A percentile compares a stretch with the other conserved stretches of the same genome.
phyloP scores from a whole-genome alignment of 2,888 invertebrate species.

The Pherbina coryleti region DNA sequence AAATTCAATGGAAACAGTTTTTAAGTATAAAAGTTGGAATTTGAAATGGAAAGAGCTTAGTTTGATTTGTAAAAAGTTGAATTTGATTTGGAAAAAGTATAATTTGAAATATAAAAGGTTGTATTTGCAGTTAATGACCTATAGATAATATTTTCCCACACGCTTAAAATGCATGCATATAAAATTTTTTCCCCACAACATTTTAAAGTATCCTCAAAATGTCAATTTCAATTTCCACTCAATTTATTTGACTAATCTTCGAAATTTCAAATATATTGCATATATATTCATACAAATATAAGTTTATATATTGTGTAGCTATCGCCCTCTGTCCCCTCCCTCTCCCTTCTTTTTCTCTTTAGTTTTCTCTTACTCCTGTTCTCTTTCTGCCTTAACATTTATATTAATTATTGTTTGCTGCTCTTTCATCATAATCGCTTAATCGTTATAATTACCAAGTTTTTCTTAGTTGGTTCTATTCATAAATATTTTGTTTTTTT shows the following conservation, averaged over 20 bases:
- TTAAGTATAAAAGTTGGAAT: no score
- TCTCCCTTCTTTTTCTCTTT: constrained; percentile 41
- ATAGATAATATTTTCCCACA: no score
- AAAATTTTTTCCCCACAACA: constrained; percentile 7
- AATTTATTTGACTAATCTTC: constrained; percentile 46
- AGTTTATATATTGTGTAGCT: constrained; percentile 50
- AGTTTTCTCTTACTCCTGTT: constrained; percentile 36
- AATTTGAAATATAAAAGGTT: no score
- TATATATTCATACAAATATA: constrained; percentile 45
- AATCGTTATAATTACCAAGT: constrained; percentile 60
- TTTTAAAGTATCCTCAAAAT: constrained; percentile 31
- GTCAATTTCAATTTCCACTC: constrained; percentile 40
- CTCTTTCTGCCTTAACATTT: background rate
- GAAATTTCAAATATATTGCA: constrained; percentile 38
- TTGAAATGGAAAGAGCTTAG: no score
- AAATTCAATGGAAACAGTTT: no score
- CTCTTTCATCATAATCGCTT: constrained; percentile 32
- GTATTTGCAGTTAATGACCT: no score
- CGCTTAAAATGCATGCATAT: constrained; percentile 26
- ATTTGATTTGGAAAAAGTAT: no score
- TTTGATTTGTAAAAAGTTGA: no score
- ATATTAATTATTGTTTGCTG: constrained; percentile 35
- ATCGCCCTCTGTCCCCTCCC: no score
- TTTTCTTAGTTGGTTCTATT: constrained; percentile 49
- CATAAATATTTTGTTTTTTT: constrained; percentile 41